A percentile compares a stretch with the other conserved stretches of the same genome.
phyloP scores from a whole-genome alignment of 2,888 invertebrate genomes.

The Cordilura impudica region DNA sequence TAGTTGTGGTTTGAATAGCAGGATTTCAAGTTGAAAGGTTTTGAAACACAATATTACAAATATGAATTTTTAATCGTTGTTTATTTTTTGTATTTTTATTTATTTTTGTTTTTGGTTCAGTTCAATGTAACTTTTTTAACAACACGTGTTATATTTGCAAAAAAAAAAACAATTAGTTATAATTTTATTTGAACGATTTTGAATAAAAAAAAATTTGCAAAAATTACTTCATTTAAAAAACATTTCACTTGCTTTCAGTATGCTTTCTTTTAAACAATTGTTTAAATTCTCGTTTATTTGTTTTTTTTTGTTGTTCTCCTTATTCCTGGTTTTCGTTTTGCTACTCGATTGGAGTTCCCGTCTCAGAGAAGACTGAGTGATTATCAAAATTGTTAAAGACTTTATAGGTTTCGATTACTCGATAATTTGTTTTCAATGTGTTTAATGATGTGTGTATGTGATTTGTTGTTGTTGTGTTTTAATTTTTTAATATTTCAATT shows the following conservation, averaged over 20 bases:
- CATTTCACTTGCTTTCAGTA: neutral
- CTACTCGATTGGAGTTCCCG: conserved; percentile 37
- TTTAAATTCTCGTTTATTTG: neutral
- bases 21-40: neutral
- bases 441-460: conserved; percentile 6
- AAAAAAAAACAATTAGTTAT: neutral
- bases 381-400: conserved; percentile 45
- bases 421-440: conserved; percentile 28
- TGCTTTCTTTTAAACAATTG: neutral
- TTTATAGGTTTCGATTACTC: conserved; percentile 60
- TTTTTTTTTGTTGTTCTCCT: neutral
- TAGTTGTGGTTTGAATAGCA: neutral
- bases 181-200: neutral
- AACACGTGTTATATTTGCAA: too few relatives aligned
- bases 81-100: neutral
- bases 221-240: neutral
- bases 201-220: neutral
- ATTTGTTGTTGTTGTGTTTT: conserved; percentile 21
- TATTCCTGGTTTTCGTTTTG: conserved; percentile 1
- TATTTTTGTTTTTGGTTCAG: neutral
- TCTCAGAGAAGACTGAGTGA: conserved; percentile 53
- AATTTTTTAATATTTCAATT: conserved; percentile 4
- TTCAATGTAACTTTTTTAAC: neutral
- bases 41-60: neutral
- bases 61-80: conserved; percentile 1